phyloP scores from a whole-genome alignment of 2,888 invertebrate genomes.

The Drosophila affinis region DNA sequence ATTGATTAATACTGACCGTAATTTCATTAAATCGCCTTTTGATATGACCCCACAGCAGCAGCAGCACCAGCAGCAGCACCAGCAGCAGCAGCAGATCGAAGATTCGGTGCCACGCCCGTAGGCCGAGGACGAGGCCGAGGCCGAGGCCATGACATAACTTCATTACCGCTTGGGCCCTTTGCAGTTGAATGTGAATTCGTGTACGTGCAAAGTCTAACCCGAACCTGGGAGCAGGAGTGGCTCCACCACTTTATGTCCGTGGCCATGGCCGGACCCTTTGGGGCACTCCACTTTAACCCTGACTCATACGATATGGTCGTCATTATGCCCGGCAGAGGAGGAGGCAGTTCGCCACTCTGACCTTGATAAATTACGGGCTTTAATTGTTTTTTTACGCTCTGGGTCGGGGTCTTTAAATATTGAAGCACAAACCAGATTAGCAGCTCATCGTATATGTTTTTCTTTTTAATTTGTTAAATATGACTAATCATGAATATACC shows the following conservation, averaged over 20 bases:
- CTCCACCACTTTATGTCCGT: background rate
- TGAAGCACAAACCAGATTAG: slow-evolving; percentile 4
- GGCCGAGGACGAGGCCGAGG: slow-evolving; percentile 20
- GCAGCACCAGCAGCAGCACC: background rate
- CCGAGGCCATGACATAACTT: slow-evolving; percentile 60
- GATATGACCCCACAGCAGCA: slow-evolving; percentile 54
- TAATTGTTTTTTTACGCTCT: slow-evolving; percentile 19
- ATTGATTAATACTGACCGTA: slow-evolving; percentile 78
- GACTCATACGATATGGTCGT: slow-evolving; percentile 36
- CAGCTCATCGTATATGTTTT: background rate
- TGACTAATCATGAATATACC: too few species aligned
- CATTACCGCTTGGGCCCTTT: slow-evolving; percentile 41
- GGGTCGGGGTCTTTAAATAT: background rate
- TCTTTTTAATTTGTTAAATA: too few species aligned
- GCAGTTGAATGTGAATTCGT: slow-evolving; percentile 13
- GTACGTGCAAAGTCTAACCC: background rate
- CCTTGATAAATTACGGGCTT: slow-evolving; percentile 54
- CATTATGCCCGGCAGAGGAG: slow-evolving; percentile 47
- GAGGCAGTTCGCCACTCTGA: slow-evolving; percentile 46
- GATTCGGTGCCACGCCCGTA: slow-evolving; percentile 20
- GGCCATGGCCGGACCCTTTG: slow-evolving; percentile 40
- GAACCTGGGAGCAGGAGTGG: background rate
- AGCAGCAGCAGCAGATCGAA: background rate
- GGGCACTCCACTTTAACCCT: background rate
- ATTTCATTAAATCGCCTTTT: slow-evolving; percentile 76